Evolutionary conservation across 23 tunicate species (phyloP).

Genomic region (Phallusia fumigata): DNA sequence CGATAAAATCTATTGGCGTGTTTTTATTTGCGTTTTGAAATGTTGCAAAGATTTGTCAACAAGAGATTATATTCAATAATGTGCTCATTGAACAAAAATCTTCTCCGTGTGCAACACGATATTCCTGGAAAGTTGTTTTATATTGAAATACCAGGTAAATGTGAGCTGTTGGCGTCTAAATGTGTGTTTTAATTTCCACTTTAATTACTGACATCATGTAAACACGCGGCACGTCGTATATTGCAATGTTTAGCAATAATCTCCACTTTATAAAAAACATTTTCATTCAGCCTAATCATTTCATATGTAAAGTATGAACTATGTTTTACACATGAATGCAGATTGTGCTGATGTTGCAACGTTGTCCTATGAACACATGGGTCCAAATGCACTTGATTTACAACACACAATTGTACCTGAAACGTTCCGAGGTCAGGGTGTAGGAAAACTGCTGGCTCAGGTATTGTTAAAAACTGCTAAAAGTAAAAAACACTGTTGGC

Average conservation of each 20-base stretch:
- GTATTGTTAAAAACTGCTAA: no score
- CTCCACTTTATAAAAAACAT: not conserved
- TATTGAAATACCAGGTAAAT: not conserved
- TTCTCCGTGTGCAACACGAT: not conserved
- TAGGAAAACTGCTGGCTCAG: constrained; percentile 65
- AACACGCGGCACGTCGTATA: no score
- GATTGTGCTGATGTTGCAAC: constrained; percentile 39
- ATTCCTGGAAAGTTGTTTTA: not conserved
- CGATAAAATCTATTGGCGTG: not conserved
- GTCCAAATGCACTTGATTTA: constrained; percentile 39
- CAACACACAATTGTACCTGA: constrained; percentile 85
- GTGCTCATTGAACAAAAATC: not conserved
- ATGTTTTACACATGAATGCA: not conserved
- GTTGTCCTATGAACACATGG: constrained; percentile 45
- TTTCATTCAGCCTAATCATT: not conserved
- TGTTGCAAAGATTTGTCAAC: not conserved
- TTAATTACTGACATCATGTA: no score
- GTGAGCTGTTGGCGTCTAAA: no score
- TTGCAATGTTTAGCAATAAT: no score
- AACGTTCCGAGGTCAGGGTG: constrained; percentile 66
- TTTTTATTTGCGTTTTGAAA: not conserved
- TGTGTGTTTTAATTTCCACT: no score
- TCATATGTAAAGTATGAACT: not conserved
- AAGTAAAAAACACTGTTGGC: no score
- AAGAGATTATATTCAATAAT: not conserved